Conservation (phyloP, 2,888 invertebrate species). For the Invenusta paracnida region DNA sequence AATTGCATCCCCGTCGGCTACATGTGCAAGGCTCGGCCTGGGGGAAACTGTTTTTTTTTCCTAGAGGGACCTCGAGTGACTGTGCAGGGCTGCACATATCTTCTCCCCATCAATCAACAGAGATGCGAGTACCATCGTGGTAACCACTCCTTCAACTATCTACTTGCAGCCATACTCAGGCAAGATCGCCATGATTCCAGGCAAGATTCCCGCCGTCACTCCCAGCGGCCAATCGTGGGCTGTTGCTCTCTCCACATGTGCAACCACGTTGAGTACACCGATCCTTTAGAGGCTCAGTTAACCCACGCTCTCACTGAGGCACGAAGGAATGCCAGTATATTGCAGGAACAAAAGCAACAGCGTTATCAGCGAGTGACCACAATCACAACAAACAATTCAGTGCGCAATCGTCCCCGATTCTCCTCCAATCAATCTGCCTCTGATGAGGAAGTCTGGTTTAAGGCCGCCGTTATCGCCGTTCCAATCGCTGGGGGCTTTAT, state of each 20-base stretch:
- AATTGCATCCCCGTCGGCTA: constrained; percentile 74
- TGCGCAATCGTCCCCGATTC: background rate
- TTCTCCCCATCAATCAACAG: constrained; percentile 62
- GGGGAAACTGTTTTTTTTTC: constrained; percentile 73
- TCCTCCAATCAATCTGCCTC: constrained; percentile 31
- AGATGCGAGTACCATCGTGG: constrained; percentile 51
- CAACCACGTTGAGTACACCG: background rate
- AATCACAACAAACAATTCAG: background rate
- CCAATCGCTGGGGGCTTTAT: constrained; percentile 78
- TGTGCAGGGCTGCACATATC: constrained; percentile 73
- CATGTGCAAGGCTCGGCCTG: constrained; percentile 71
- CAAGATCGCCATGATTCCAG: no score
- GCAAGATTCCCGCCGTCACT: background rate
- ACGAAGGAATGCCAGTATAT: background rate
- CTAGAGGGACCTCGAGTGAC: constrained; percentile 63
- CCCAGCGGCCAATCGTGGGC: background rate
- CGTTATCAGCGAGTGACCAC: no score
- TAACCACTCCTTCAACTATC: background rate
- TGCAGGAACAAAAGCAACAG: background rate
- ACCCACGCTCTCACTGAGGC: background rate
- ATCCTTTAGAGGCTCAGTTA: background rate
- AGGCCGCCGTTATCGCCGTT: constrained; percentile 79
- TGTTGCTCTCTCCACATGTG: background rate
- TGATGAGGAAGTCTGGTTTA: constrained; percentile 71
- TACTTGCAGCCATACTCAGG: background rate